phyloP scores from a whole-genome alignment of 2,888 invertebrate species.

The Diachrysia chrysitis region DNA sequence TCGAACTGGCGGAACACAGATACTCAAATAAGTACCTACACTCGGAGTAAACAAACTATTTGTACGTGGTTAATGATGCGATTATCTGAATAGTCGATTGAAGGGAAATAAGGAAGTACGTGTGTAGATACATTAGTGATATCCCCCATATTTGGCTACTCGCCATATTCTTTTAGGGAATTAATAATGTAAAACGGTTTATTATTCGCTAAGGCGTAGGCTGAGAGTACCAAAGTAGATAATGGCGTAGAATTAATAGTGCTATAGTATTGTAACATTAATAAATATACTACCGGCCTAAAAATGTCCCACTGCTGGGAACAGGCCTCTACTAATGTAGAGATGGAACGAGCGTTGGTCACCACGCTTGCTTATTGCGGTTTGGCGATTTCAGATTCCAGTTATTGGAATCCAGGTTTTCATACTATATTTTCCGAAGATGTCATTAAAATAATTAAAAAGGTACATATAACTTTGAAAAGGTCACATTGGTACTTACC shows the following conservation, averaged over 20 bases:
- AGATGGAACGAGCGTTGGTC: no score
- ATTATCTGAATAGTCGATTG: conserved; percentile 45
- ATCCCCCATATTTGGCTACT: background rate
- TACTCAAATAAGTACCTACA: conserved; percentile 20
- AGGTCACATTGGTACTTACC: no score
- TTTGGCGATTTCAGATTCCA: no score
- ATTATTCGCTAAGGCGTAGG: background rate
- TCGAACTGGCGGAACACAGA: conserved; percentile 30
- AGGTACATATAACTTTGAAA: no score
- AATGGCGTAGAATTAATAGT: background rate
- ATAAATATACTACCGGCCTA: no score
- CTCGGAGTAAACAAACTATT: conserved; percentile 57
- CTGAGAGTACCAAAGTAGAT: background rate
- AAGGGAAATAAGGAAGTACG: conserved; percentile 23
- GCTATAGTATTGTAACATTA: no score
- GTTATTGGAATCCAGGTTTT: no score
- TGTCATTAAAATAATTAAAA: no score
- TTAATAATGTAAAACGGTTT: background rate
- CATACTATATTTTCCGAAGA: no score
- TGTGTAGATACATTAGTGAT: conserved; percentile 24
- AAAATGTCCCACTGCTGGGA: no score
- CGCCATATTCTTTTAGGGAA: background rate
- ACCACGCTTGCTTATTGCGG: no score
- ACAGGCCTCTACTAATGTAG: no score
- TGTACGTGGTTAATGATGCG: conserved; percentile 50